Evolutionary conservation across 2,113 vertebrate genomes (phyloP).

Genomic region (Apodemus speciosus): DNA sequence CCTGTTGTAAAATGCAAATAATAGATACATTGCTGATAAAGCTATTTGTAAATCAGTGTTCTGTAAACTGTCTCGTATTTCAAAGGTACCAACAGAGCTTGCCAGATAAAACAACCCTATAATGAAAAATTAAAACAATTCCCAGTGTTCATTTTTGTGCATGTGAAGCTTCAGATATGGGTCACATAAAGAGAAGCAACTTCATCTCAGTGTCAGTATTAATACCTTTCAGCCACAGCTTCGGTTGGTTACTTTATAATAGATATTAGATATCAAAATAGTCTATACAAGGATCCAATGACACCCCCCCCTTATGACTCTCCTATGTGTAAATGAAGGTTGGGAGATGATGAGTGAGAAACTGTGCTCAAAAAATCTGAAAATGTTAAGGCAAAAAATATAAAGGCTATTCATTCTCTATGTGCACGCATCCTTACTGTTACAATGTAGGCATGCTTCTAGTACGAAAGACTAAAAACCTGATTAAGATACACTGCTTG

Average conservation of each 20-base stretch:
- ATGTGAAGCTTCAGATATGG: constrained; percentile 45
- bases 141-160: constrained; percentile 33
- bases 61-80: constrained; percentile 69
- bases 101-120: constrained; percentile 47
- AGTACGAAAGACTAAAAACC: constrained; percentile 47
- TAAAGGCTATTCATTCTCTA: background rate
- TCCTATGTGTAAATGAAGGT: constrained; percentile 36
- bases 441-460: constrained; percentile 1
- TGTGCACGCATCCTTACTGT: constrained; percentile 17
- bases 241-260: constrained; percentile 30
- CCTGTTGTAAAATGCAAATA: constrained; percentile 63
- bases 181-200: constrained; percentile 34
- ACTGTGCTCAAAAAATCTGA: constrained; percentile 43
- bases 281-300: constrained; percentile 23
- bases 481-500: constrained; percentile 59
- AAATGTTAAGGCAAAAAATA: constrained; percentile 62
- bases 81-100: constrained; percentile 59
- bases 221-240: background rate
- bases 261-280: constrained; percentile 29
- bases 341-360: constrained; percentile 32
- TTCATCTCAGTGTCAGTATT: background rate
- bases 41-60: constrained; percentile 76
- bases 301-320: background rate
- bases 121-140: constrained; percentile 71
- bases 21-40: constrained; percentile 68